These are phyloP conservation scores for Cephus sareptanus DNA, from an alignment of 2,888 invertebrate species.

Conservation along the genomic window DNA sequence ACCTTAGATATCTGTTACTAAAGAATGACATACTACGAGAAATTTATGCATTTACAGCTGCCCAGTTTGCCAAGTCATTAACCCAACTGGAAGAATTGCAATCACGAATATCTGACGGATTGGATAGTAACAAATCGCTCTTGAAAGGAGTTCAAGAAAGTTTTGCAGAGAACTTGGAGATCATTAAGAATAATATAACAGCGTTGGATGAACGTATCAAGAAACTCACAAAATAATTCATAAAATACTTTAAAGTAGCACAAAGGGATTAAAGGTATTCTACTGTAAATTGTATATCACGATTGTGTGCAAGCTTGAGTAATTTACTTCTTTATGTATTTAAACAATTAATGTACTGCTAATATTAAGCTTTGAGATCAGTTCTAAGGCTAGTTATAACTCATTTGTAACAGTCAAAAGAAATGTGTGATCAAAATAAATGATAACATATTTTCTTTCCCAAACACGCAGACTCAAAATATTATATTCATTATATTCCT, in stretches of 20 bases:
- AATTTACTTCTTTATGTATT: not conserved
- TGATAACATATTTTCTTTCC: not conserved
- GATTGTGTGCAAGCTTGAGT: not conserved
- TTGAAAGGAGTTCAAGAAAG: conserved; percentile 84
- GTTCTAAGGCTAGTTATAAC: not conserved
- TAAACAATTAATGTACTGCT: not conserved
- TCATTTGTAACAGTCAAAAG: not conserved
- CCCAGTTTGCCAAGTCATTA: conserved; percentile 87
- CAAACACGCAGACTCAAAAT: not conserved
- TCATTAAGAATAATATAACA: conserved; percentile 80
- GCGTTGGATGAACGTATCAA: conserved; percentile 80
- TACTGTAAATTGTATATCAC: not conserved
- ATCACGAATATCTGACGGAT: conserved; percentile 75
- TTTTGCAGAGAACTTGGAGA: conserved; percentile 82
- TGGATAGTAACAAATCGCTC: conserved; percentile 83
- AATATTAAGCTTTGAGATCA: not conserved
- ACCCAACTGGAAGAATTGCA: conserved; percentile 84
- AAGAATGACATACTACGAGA: not conserved
- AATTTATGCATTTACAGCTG: conserved; percentile 72
- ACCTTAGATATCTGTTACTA: conserved; percentile 13
- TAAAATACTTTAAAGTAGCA: conserved; percentile 3
- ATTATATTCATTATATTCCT: not conserved
- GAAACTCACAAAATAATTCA: conserved; percentile 69
- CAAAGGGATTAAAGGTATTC: not conserved
- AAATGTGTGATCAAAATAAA: not conserved